Evolutionary conservation across 92 coral and sea anemone species (phyloP), one percentile per base, ranked within the genome.

Genomic region (Parazoanthus atlanticus): DNA sequence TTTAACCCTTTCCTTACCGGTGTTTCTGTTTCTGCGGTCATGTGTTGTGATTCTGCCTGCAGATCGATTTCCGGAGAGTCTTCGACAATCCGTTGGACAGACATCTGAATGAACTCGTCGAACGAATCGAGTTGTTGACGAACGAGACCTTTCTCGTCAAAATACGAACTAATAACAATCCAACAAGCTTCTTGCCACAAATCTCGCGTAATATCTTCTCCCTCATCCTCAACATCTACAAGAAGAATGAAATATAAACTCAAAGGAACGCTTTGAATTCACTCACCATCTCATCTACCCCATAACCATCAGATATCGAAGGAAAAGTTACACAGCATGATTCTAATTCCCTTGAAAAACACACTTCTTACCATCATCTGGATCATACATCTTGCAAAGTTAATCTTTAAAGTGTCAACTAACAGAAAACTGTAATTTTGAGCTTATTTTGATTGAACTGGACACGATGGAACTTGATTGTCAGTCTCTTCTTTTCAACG

Each of bases 171-270:
- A 82, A 97, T 97, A 89, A 97, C 99, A 74, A 97, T 97, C 99
- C 99, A 97, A 76, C 99, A 97, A 41, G 99, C 99, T 74, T 97
- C 99, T 80, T 97, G 99, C 99, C 99, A 97, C 76, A 95, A 84
- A 91, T 97, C 99, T 65, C 96, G 97, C 0, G 99, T 97, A 58
- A 97, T 97, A 76, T 97, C 99, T 79, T 95, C 99, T 21, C 98
- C 99, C 70, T 97, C 99, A 33, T 95, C 99, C 80, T 97, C 99
- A 28, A 95, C 97, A 92, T 97, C 83, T 69, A 40, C 25, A 26
- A 43, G 36, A 67, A 41, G 33, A 86, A 78, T 16, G 36, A 40
- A 28, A 34, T 74, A n/a, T 17, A n/a, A n/a, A 26, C 74, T 32
- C 33, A 70, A 31, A 15, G 46, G 54, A 43, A 82, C 32, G n/a